Evolutionary conservation across 2,888 invertebrate genomes (phyloP).

Genomic region (Brachylomia viminalis): DNA sequence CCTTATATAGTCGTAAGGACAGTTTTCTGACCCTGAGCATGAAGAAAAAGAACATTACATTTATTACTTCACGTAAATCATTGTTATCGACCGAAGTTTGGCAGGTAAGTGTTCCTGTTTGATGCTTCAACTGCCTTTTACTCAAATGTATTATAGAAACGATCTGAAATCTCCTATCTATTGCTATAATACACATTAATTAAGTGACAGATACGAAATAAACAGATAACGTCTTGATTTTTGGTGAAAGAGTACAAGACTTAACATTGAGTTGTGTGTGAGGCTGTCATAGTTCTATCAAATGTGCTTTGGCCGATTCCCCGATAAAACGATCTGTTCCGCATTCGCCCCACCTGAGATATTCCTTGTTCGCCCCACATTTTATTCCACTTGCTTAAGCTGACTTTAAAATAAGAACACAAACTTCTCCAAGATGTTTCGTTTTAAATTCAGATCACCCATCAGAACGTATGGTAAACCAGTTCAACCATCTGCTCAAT

Average conservation of each 20-base stretch:
- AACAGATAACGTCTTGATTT: no score
- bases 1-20: conserved; percentile 97
- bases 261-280: background rate
- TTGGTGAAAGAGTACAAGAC: no score
- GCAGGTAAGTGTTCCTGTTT: background rate
- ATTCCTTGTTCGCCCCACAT: background rate
- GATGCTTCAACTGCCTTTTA: background rate
- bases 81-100: background rate
- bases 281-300: background rate
- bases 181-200: background rate
- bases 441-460: conserved; percentile 51
- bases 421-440: background rate
- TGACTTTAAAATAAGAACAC: conserved; percentile 17
- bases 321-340: background rate
- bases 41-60: background rate
- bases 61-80: background rate
- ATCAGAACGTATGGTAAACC: conserved; percentile 40
- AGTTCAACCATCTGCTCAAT: conserved; percentile 37
- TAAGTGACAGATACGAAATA: background rate
- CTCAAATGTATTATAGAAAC: background rate
- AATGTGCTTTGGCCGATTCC: no score
- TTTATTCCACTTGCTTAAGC: background rate
- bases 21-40: conserved; percentile 93
- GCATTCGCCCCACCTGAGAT: no score
- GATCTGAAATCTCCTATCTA: no score